Base-by-base conservation (phyloP, 2,888 invertebrate genomes). In the Andrena chrysosceles region DNA sequence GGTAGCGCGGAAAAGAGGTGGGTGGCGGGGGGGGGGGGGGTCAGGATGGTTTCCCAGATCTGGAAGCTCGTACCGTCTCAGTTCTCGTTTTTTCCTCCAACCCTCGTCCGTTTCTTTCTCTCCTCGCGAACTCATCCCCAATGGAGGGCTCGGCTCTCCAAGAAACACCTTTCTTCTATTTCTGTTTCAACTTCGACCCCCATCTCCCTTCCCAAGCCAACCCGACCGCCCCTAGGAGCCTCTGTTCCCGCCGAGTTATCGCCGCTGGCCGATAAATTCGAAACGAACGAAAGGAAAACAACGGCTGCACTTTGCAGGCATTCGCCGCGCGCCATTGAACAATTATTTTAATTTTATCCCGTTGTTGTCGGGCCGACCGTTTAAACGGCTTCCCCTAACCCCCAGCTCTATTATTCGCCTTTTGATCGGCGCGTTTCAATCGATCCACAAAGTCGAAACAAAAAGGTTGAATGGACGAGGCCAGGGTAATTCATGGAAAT, bases 231-330 rank as follows among this genome's bases (percentile, higher is more conserved):
- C 71, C 60, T 59, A 10, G 23, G 48, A 60, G 72, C 59, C 56
- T 52, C 59, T 68, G 81, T 72, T 80, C 80, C 59, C 76, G 82
- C 84, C 42, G 79, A 77, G 77, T 79, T 82, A 84, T 83, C 85
- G 85, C 82, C 85, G 83, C 75, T 75, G 83, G 75, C 84, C 90
- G 87, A 91, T 91, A 91, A 91, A 90, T 91, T 90, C 87, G 86
- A 86, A 89, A 86, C 87, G 86, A 89, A 90, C 87, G 86, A 89
- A 90, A 90, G 88, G 88, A 89, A 89, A 90, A 86, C 89, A 89
- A 83, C 81, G 85, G 72, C 83, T 77, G 85, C 83, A 70, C 74
- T 79, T 73, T 83, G 63, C 86, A 86, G 86, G 87, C 87, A 84
- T 85, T 81, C 79, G 56, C 75, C 68, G 56, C 20, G 29, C 54